phyloP scores from a whole-genome alignment of 2,797 vertebrate species.

The Aldrovandia affinis region DNA sequence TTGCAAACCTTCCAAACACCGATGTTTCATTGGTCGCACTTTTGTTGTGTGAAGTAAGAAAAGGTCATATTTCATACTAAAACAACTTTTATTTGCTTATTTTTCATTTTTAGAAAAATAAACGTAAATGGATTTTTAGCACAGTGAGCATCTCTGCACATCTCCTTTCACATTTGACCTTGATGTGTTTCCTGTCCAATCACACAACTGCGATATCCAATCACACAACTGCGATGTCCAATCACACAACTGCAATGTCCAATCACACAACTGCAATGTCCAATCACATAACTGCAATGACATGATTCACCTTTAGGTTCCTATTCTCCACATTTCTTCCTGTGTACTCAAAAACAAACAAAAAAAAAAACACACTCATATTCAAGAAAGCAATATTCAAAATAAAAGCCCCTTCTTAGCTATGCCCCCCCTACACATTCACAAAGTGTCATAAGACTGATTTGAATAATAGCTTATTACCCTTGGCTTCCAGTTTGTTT shows the following conservation, averaged over 20 bases:
- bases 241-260: too few species aligned
- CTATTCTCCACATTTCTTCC: not conserved
- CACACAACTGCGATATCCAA: too few species aligned
- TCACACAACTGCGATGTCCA: too few species aligned
- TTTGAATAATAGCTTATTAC: conserved; percentile 23
- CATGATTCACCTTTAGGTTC: not conserved
- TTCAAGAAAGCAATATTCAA: conserved; percentile 5
- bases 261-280: too few species aligned
- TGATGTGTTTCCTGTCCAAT: too few species aligned
- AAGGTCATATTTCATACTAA: not conserved
- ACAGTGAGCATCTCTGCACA: too few species aligned
- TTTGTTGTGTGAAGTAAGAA: not conserved
- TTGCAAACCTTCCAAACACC: not conserved
- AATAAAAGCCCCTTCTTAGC: not conserved
- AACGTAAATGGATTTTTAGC: too few species aligned
- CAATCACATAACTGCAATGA: too few species aligned
- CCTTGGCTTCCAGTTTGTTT: conserved; percentile 44
- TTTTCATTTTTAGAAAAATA: too few species aligned
- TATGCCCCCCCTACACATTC: not conserved
- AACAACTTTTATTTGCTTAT: too few species aligned
- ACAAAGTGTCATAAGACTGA: not conserved
- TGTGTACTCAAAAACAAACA: not conserved
- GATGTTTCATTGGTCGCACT: not conserved
- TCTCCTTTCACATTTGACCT: too few species aligned
- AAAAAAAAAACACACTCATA: not conserved